Conservation (phyloP, 2,797 vertebrate genomes). For the Sardinella longiceps region DNA sequence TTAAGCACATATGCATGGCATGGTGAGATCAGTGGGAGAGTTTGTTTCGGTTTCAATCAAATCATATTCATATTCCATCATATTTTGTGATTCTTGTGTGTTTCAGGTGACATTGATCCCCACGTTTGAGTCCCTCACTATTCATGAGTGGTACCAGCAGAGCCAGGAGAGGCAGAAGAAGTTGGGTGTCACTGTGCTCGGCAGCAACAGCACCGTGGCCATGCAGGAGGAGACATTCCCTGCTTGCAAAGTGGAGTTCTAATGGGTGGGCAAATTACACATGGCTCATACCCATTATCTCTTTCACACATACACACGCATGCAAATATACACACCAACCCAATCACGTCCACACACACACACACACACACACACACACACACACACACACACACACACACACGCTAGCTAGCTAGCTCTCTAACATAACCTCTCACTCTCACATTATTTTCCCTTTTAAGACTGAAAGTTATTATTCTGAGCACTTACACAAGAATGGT, state of each 20-base stretch:
- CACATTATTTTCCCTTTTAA: neutral
- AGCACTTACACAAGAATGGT: neutral
- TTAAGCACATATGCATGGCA: neutral
- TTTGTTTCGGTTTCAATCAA: too few relatives aligned
- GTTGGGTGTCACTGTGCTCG: constrained; percentile 86
- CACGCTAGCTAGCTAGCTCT: too few relatives aligned
- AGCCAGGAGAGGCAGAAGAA: constrained; percentile 81
- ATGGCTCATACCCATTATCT: neutral
- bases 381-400: too few relatives aligned
- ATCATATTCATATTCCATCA: too few relatives aligned
- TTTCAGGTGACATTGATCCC: constrained; percentile 56
- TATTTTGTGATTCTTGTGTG: neutral
- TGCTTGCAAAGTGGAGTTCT: constrained; percentile 97
- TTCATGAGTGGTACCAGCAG: constrained; percentile 94
- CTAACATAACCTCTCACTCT: neutral
- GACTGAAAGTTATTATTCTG: neutral
- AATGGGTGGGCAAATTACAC: constrained; percentile 46
- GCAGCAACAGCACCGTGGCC: constrained; percentile 93
- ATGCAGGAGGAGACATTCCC: constrained; percentile 98
- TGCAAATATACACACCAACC: neutral
- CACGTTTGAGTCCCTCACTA: constrained; percentile 63
- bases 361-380: neutral
- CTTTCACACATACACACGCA: neutral
- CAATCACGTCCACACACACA: neutral
- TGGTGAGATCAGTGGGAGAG: neutral